phyloP scores from a whole-genome alignment of 2,888 invertebrate genomes.

The Thymelicus acteon region DNA sequence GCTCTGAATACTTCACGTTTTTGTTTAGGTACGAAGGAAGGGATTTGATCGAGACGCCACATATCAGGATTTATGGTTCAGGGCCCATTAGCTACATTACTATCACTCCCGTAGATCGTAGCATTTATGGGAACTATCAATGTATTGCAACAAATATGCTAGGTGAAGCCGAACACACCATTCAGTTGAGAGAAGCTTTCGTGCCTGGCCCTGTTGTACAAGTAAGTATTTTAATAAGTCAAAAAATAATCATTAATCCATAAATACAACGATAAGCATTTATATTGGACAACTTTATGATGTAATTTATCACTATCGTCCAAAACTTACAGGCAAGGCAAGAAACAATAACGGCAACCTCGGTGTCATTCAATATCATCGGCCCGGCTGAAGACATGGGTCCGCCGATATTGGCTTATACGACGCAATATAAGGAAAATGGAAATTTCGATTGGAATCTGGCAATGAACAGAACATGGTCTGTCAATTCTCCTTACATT shows the following conservation, averaged over 20 bases:
- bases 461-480: constrained; percentile 91
- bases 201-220: constrained; percentile 87
- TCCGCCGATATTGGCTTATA: constrained; percentile 89
- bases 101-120: constrained; percentile 87
- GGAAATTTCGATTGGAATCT: constrained; percentile 88
- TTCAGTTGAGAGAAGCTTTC: constrained; percentile 90
- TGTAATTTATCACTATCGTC: constrained; percentile 12
- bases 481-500: constrained; percentile 91
- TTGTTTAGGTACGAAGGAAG: constrained; percentile 75
- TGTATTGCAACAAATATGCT: constrained; percentile 92
- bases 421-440: constrained; percentile 90
- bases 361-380: constrained; percentile 91
- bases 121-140: constrained; percentile 90
- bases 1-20: neutral
- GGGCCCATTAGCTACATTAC: constrained; percentile 90
- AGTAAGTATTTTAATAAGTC: constrained; percentile 53
- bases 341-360: constrained; percentile 91
- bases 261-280: neutral
- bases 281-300: neutral
- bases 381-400: constrained; percentile 91
- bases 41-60: constrained; percentile 82
- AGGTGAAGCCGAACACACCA: constrained; percentile 87
- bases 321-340: constrained; percentile 85
- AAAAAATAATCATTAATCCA: neutral
- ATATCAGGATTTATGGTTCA: constrained; percentile 86